phyloP scores from a whole-genome alignment of 2,113 vertebrate genomes.

The Daubentonia madagascariensis region DNA sequence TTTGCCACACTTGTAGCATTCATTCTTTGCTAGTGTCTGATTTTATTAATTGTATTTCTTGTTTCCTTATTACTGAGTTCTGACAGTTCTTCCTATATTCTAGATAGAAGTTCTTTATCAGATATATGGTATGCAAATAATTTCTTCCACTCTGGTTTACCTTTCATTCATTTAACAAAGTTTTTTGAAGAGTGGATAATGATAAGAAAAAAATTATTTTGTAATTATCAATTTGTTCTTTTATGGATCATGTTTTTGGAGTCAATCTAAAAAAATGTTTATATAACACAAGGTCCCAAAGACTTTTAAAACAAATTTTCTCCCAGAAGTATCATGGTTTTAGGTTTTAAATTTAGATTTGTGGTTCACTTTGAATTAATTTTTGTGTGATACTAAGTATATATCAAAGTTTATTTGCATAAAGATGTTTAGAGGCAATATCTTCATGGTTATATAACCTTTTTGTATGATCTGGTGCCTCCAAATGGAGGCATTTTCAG shows the following conservation, averaged over 20 bases:
- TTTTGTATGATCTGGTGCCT: not conserved
- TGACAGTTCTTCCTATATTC: not conserved
- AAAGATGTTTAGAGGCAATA: not conserved
- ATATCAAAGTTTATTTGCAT: not conserved
- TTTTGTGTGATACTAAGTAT: not conserved
- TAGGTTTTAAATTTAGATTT: not conserved
- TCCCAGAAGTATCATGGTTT: not conserved
- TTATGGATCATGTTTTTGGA: not conserved
- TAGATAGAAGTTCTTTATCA: not conserved
- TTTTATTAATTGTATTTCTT: not conserved
- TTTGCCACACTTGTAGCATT: not conserved
- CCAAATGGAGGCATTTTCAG: not conserved
- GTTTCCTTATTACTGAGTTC: not conserved
- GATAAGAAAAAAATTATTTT: not conserved
- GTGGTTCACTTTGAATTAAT: not conserved
- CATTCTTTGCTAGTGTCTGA: not conserved
- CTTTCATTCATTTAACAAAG: not conserved
- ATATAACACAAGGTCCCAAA: not conserved
- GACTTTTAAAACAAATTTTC: not conserved
- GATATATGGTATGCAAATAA: not conserved
- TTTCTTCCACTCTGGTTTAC: not conserved
- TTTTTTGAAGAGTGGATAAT: not conserved
- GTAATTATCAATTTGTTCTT: not conserved
- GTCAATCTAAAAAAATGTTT: not conserved
- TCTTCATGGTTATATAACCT: not conserved